phyloP scores from a whole-genome alignment of 2,888 invertebrate species.

The Tigriopus californicus region DNA sequence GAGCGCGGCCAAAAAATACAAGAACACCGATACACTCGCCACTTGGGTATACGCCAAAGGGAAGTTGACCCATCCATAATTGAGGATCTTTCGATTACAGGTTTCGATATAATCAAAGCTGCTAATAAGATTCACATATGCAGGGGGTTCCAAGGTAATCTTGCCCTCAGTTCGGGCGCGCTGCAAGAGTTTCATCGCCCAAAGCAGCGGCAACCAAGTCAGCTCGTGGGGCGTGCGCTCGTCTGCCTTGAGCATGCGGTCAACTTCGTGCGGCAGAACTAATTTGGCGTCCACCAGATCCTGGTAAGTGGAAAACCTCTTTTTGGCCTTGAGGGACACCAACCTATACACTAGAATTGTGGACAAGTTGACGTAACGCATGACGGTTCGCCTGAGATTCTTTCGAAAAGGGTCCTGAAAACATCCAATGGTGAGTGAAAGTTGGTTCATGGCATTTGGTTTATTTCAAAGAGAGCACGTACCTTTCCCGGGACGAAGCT shows the following conservation, averaged over 20 bases:
- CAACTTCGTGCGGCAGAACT: conserved; percentile 9
- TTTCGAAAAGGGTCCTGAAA: conserved; percentile 14
- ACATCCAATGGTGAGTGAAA: neutral
- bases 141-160: conserved; percentile 5
- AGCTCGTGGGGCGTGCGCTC: conserved; percentile 10
- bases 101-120: conserved; percentile 10
- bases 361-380: conserved; percentile 19
- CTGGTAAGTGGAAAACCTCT: conserved; percentile 18
- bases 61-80: conserved; percentile 5
- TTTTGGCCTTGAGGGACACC: conserved; percentile 17
- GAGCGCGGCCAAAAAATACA: conserved; percentile 70
- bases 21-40: conserved; percentile 71
- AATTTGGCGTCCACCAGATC: conserved; percentile 8
- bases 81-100: neutral
- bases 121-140: conserved; percentile 1
- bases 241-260: conserved; percentile 13
- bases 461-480: too few species aligned
- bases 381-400: conserved; percentile 19
- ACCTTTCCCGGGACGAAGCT: conserved; percentile 11
- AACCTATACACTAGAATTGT: conserved; percentile 17
- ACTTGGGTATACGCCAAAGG: conserved; percentile 30
- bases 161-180: conserved; percentile 9
- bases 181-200: conserved; percentile 14
- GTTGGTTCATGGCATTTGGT: too few species aligned
- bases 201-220: conserved; percentile 12